A percentile compares a stretch with the other conserved stretches of the same genome.
Evolutionary conservation across 1,140 invertebrate genomes (phyloP).

Genomic region (Agrilus planipennis): DNA sequence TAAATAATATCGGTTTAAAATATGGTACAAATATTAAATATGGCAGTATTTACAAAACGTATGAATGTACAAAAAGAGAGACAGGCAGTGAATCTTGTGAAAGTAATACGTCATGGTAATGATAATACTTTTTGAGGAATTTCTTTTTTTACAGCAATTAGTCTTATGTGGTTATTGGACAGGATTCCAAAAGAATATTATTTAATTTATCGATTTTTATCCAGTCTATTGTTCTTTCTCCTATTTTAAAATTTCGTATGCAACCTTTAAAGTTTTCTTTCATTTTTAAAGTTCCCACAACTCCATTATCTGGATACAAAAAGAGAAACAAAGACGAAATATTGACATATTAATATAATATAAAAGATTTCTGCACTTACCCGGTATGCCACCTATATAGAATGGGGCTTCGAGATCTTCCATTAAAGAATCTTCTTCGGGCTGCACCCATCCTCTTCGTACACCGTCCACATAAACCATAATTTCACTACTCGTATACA

Average conservation of each 20-base stretch:
- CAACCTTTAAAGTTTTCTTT: constrained; percentile 84
- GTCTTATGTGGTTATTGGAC: constrained; percentile 43
- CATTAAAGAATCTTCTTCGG: constrained; percentile 26
- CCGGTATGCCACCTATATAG: constrained; percentile 77
- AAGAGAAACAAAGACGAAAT: background rate
- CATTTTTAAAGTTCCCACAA: constrained; percentile 49
- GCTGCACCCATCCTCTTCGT: constrained; percentile 29
- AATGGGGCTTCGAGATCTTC: constrained; percentile 48
- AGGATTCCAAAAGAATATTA: constrained; percentile 76
- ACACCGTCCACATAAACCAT: constrained; percentile 60
- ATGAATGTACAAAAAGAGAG: no score
- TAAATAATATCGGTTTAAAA: no score
- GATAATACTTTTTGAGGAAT: no score
- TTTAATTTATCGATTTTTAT: constrained; percentile 68
- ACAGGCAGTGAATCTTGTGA: no score
- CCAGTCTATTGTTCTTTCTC: constrained; percentile 59
- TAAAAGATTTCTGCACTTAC: constrained; percentile 36
- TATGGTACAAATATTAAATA: no score
- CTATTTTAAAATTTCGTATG: constrained; percentile 71
- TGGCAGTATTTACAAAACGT: no score
- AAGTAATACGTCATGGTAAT: no score
- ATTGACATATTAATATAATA: constrained; percentile 3
- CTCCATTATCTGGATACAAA: constrained; percentile 45
- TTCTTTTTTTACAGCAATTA: no score
- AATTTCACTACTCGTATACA: constrained; percentile 56